Conservation (phyloP, 2,797 vertebrate species). For the Sebastes oblongus region DNA sequence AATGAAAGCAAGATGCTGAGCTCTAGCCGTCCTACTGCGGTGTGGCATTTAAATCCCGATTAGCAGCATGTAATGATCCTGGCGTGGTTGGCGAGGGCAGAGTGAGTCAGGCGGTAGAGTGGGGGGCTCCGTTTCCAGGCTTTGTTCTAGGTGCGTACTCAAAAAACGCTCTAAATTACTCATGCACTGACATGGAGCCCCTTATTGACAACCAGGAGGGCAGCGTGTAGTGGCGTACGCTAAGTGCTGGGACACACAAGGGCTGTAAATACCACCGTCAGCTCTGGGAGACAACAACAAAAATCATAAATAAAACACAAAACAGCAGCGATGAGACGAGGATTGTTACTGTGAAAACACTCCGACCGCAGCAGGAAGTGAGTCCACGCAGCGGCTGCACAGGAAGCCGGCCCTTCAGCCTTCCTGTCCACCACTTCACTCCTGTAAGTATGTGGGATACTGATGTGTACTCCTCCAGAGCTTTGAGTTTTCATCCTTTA, state of each 20-base stretch:
- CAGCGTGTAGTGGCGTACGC: constrained; percentile 24
- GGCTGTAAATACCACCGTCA: constrained; percentile 14
- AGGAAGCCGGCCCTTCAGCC: constrained; percentile 36
- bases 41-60: constrained; percentile 55
- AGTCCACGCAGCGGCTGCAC: constrained; percentile 20
- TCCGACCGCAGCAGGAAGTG: constrained; percentile 32
- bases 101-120: constrained; percentile 54
- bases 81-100: constrained; percentile 23
- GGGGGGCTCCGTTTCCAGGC: constrained; percentile 59
- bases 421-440: constrained; percentile 40
- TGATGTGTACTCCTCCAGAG: constrained; percentile 35
- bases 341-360: constrained; percentile 7
- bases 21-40: background rate
- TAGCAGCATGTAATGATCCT: constrained; percentile 53
- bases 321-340: constrained; percentile 12
- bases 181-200: constrained; percentile 47
- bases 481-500: constrained; percentile 45
- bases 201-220: constrained; percentile 33
- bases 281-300: background rate
- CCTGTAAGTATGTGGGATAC: constrained; percentile 54
- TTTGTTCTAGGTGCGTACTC: constrained; percentile 63
- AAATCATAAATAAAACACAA: background rate
- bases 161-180: constrained; percentile 56
- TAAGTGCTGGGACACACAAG: constrained; percentile 32
- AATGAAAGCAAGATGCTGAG: background rate